Percentiles rank a stretch among this genome's conserved stretches.
Evolutionary conservation across 1,140 invertebrate species (phyloP).

Genomic region (Aphis gossypii): DNA sequence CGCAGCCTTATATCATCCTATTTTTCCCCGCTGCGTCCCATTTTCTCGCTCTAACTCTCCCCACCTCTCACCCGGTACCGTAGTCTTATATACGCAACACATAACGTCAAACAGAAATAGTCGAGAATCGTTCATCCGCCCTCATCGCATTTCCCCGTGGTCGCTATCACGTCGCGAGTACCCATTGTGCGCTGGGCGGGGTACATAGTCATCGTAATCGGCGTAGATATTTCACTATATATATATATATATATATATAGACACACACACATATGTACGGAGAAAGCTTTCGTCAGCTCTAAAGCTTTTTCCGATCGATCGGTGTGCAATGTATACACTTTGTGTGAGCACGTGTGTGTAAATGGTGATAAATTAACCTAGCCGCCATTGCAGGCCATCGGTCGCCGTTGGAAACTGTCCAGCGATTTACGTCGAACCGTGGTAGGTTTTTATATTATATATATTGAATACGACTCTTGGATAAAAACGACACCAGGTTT

Average conservation of each 20-base stretch:
- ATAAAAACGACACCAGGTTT: conserved; percentile 51
- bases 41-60: background rate
- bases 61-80: background rate
- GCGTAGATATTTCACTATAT: conserved; percentile 44
- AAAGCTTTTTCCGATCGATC: conserved; percentile 56
- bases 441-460: background rate
- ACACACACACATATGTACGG: background rate
- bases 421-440: conserved; percentile 20
- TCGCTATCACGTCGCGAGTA: background rate
- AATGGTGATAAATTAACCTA: conserved; percentile 55
- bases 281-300: conserved; percentile 57
- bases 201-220: conserved; percentile 32
- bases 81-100: background rate
- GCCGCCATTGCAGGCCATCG: conserved; percentile 41
- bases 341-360: conserved; percentile 3
- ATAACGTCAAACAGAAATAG: conserved; percentile 13
- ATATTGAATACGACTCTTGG: conserved; percentile 35
- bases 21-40: background rate
- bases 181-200: background rate
- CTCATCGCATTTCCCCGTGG: background rate
- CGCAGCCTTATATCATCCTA: background rate
- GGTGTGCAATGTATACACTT: conserved; percentile 8
- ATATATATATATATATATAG: background rate
- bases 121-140: background rate
- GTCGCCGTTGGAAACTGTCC: conserved; percentile 57